Base-by-base conservation (phyloP, 2,888 invertebrate genomes). In the Sipha maydis region DNA sequence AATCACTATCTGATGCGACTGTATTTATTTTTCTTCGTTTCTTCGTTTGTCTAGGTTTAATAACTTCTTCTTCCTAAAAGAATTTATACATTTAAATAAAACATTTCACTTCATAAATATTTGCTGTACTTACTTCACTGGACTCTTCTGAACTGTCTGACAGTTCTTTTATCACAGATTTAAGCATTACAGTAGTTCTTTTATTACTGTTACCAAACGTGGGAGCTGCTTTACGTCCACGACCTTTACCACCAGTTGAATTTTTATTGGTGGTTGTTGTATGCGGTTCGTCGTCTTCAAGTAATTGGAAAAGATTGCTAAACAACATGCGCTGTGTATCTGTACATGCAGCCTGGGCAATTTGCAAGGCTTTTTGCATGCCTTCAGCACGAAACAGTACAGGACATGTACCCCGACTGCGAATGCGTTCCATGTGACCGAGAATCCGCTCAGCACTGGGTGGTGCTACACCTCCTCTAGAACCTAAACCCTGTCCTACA, bases 311-410 rank as follows among this genome's bases (percentile, higher is more conserved):
- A 91, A 98, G 93, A 91, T 97, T 97, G 91, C 96, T 95, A 92
- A 96, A 98, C 93, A 96, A 97, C 93, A 96, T 96, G 93, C 97
- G 96, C 93, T 97, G 95, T 91, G 95, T 94, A 92, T 98, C 98
- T 91, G 94, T 96, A 92, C 97, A 96, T 91, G 97, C 95, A 89
- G 95, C 95, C 92, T 97, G 97, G 48, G 97, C 96, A 90, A 96
- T 95, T 91, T 97, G 96, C 90, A 99, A 93, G 67, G 98, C 97
- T 91, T 96, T 95, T 92, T 98, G 98, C 95, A 99, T 96, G 91
- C 95, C 95, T 92, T 98, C 97, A 92, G 96, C 95, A 90, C 96
- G 96, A 92, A 90, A 90, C 77, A 90, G 54, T 28, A 85, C 86
- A 69, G 89, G 90, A 79, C 90, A 90, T 25, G 88, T 89, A 54